Evolutionary conservation across 2,113 vertebrate genomes (phyloP).

Genomic region (Excalfactoria chinensis): DNA sequence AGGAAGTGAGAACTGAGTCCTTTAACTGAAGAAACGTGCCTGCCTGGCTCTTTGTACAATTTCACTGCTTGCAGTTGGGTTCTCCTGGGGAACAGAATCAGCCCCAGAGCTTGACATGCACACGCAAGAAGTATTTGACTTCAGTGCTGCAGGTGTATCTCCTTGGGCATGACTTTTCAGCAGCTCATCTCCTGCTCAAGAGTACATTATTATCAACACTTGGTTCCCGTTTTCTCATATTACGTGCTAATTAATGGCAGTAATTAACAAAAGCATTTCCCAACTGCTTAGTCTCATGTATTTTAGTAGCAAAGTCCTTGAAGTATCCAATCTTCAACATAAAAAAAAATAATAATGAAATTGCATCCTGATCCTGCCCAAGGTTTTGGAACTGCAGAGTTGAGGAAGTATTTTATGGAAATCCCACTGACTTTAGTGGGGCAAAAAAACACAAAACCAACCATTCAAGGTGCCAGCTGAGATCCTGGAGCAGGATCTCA

Average conservation of each 20-base stretch:
- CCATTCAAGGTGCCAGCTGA: background rate
- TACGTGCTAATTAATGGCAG: background rate
- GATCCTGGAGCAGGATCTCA: background rate
- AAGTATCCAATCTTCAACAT: background rate
- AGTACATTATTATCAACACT: background rate
- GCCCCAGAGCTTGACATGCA: rapidly evolving
- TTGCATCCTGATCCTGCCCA: background rate
- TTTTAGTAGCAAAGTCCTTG: background rate
- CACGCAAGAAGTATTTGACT: background rate
- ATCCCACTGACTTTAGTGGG: background rate
- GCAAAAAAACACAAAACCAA: background rate
- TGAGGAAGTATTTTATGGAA: background rate
- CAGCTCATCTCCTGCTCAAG: background rate
- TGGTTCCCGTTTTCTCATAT: background rate
- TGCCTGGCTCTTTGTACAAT: background rate
- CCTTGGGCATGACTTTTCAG: background rate
- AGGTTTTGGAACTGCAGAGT: background rate
- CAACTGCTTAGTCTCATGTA: rapidly evolving
- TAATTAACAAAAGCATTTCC: background rate
- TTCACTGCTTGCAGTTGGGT: background rate
- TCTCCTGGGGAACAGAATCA: background rate
- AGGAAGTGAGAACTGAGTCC: background rate
- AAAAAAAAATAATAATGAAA: background rate
- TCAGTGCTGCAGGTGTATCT: background rate
- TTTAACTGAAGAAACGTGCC: background rate